Base-by-base conservation (phyloP, 2,797 vertebrate genomes). In the Pseudochirops cupreus region DNA sequence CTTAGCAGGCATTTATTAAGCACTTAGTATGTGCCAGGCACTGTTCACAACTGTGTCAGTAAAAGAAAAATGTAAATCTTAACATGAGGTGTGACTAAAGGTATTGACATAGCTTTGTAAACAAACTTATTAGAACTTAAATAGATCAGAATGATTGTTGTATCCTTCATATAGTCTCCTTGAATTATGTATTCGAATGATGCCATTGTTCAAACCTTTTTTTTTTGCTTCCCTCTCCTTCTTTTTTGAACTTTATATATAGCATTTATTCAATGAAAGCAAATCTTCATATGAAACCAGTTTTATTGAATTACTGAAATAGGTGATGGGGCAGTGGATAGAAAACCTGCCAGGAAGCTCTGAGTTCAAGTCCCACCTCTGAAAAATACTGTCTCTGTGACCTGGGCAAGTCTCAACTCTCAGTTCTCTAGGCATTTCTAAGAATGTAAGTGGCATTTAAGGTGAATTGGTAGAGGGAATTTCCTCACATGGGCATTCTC, bases 21-120 rank as follows among this genome's bases (percentile, higher is more conserved):
- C 16, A 46, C n/a, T 82, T 82, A 82, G n/a, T 82, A 82, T 9
- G n/a, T 82, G 2, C 67, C 67, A 82, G 67, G 0, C n/a, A 82
- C n/a, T 74, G 13, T 93, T 96, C 92, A 95, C n/a, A 96, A 89
- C 92, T 50, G 2, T 58, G 6, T 92, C 7, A 46, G 21, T 92
- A 54, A 94, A 93, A 96, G 54, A 93, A 39, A 97, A 94, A 93
- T 89, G 53, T 93, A 93, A 56, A 95, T 94, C 94, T 97, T 94
- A 92, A 93, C 92, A 57, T 94, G 55, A 87, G 90, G 29, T 18
- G 57, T 82, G 57, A 58, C 74, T 96, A 33, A 55, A 53, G 21
- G 18, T 33, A 31, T 92, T 94, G 67, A 93, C 91, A 93, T 59
- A 93, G 12, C n/a, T 91, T 92, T 53, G 62, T 33, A 74, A 33